Percentiles rank a stretch among this genome's conserved stretches.
phyloP scores from a whole-genome alignment of 2,797 vertebrate genomes.

The Cossypha dichroa region DNA sequence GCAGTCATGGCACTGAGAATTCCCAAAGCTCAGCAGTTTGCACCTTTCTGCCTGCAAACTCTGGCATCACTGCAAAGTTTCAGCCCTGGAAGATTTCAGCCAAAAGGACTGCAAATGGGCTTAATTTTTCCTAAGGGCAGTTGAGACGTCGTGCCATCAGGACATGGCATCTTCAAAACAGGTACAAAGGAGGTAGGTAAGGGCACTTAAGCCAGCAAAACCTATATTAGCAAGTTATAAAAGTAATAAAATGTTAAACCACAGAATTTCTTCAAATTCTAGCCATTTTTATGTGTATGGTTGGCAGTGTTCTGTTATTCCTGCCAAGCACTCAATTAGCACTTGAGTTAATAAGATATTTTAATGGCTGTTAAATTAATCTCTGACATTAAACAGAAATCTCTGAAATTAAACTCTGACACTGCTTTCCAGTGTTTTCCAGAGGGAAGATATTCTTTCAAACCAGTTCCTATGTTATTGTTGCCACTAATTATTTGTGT shows the following conservation, averaged over 20 bases:
- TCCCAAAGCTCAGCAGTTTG: background rate
- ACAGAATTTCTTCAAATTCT: background rate
- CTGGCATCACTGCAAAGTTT: background rate
- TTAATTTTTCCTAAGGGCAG: background rate
- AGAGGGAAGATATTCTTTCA: constrained; percentile 12
- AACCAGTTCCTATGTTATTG: background rate
- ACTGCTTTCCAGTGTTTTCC: constrained; percentile 23
- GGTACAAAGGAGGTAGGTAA: background rate
- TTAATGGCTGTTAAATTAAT: constrained; percentile 67
- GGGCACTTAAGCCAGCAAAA: background rate
- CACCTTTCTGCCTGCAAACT: background rate
- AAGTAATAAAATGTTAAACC: background rate
- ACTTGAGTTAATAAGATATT: constrained; percentile 63
- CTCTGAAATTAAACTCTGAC: constrained; percentile 42
- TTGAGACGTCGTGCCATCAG: background rate
- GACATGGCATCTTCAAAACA: background rate
- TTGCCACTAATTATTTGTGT: constrained; percentile 36
- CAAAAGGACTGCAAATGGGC: background rate
- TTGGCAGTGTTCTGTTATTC: constrained; percentile 20
- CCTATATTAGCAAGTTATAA: background rate
- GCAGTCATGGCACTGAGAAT: background rate
- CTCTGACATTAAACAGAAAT: constrained; percentile 19
- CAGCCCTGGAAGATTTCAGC: background rate
- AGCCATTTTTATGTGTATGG: background rate
- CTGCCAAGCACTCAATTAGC: constrained; percentile 64